Evolutionary conservation across 2,797 vertebrate species (phyloP).

Genomic region (Aythya fuligula): DNA sequence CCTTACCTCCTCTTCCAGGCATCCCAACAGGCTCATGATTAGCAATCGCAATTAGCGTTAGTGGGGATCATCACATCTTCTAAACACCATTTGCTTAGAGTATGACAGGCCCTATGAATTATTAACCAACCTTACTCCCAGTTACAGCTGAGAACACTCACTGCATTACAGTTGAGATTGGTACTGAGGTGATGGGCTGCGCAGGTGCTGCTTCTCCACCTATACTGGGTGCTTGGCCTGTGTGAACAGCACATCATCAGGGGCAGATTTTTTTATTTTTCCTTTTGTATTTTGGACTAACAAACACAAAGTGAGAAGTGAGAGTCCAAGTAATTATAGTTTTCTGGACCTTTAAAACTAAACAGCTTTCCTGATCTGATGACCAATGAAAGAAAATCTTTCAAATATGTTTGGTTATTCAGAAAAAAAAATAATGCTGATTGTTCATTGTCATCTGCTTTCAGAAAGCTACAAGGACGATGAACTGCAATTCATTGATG

Average conservation of each 20-base stretch:
- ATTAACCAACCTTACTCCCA: background rate
- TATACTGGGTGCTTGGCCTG: background rate
- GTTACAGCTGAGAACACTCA: background rate
- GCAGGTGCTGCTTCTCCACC: background rate
- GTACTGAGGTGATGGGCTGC: background rate
- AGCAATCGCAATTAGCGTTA: background rate
- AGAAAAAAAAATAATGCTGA: background rate
- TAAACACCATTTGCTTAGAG: background rate
- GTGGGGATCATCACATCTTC: background rate
- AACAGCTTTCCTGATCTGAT: background rate
- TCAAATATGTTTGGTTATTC: background rate
- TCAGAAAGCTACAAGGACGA: background rate
- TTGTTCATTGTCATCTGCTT: background rate
- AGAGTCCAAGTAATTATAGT: background rate
- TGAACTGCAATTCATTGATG: background rate
- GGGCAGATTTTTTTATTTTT: background rate
- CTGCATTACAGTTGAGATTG: accelerated
- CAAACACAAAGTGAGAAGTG: background rate
- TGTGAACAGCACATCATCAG: background rate
- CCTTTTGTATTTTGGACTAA: background rate
- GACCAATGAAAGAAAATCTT: background rate
- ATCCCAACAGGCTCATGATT: background rate
- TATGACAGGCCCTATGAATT: background rate
- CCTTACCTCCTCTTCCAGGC: background rate
- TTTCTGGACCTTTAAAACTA: background rate